Percentiles rank a stretch among this genome's conserved stretches.
Evolutionary conservation across 2,797 vertebrate species (phyloP).

Genomic region (Epinephelus coioides): DNA sequence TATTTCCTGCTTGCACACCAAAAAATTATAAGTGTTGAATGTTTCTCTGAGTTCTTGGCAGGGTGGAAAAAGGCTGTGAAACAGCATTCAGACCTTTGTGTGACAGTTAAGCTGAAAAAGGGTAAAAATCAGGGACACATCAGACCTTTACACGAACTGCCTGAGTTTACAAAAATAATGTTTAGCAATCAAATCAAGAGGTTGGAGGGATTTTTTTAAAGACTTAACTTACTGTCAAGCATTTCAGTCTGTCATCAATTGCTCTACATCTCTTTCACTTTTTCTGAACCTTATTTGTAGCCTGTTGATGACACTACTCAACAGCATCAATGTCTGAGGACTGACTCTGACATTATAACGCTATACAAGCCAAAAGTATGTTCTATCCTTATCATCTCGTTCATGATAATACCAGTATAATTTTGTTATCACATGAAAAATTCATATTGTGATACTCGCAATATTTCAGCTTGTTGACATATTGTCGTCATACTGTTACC

Average conservation of each 20-base stretch:
- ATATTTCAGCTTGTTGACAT: too few relatives aligned
- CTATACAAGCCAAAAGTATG: not conserved
- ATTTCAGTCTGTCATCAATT: not conserved
- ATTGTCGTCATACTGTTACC: too few relatives aligned
- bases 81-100: conserved; percentile 43
- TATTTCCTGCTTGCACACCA: conserved; percentile 34
- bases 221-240: not conserved
- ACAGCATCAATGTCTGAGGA: not conserved
- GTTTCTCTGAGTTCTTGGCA: conserved; percentile 52
- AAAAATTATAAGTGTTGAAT: conserved; percentile 32
- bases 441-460: too few relatives aligned
- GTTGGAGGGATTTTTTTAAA: not conserved
- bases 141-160: conserved; percentile 34
- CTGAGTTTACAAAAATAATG: conserved; percentile 19
- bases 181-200: not conserved
- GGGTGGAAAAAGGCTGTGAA: conserved; percentile 41
- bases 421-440: too few relatives aligned
- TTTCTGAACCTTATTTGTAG: not conserved
- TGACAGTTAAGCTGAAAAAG: conserved; percentile 10
- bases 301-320: not conserved
- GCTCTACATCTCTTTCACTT: too few relatives aligned
- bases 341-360: not conserved
- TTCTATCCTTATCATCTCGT: too few relatives aligned
- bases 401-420: too few relatives aligned
- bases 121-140: conserved; percentile 49